These are phyloP conservation scores for Epinotia nisella DNA, from an alignment of 2,888 invertebrate species.

Conservation along the genomic window DNA sequence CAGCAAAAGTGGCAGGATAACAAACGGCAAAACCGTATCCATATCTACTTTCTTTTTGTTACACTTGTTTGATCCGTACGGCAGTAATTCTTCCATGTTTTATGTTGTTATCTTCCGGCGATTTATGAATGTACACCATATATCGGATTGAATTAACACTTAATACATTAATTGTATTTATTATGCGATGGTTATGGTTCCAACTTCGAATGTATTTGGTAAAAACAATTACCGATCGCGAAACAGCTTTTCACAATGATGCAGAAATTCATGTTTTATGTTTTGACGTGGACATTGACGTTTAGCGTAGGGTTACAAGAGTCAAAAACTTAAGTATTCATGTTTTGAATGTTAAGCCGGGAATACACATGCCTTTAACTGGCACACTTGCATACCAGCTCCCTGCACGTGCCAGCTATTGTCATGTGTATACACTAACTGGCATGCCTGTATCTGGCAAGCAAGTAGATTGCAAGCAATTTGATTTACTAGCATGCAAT, in stretches of 20 bases:
- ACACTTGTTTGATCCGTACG: slow-evolving; percentile 59
- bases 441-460: too few relatives aligned
- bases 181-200: background rate
- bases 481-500: too few relatives aligned
- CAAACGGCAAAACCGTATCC: slow-evolving; percentile 72
- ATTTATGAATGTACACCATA: slow-evolving; percentile 32
- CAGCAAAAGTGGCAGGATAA: slow-evolving; percentile 72
- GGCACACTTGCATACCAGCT: too few relatives aligned
- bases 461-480: too few relatives aligned
- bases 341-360: too few relatives aligned
- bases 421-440: too few relatives aligned
- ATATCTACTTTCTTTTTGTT: slow-evolving; percentile 67
- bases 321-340: background rate
- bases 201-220: slow-evolving; percentile 1
- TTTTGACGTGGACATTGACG: slow-evolving; percentile 34
- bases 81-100: slow-evolving; percentile 69
- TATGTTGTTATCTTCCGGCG: slow-evolving; percentile 62
- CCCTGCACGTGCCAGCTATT: too few relatives aligned
- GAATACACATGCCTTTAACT: too few relatives aligned
- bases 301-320: background rate
- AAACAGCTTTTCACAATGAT: background rate
- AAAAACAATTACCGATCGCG: slow-evolving; percentile 9
- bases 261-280: slow-evolving; percentile 22
- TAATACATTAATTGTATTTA: background rate
- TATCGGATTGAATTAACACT: background rate